phyloP scores from a whole-genome alignment of 2,113 vertebrate genomes.

The Origma solitaria region DNA sequence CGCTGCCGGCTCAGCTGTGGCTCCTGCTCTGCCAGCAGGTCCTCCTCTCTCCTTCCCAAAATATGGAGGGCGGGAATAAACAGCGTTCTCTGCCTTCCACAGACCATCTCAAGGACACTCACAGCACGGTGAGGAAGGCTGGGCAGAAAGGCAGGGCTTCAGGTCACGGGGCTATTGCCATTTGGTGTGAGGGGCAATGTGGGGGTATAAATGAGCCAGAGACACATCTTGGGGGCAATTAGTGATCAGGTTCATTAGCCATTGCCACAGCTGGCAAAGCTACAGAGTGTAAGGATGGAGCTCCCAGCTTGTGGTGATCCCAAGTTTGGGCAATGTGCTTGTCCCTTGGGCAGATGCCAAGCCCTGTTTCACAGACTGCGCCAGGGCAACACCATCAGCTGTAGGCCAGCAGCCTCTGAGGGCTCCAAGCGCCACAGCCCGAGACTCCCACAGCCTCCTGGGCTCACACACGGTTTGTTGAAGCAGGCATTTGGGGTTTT shows the following conservation, averaged over 20 bases:
- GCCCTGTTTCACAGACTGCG: not conserved
- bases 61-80: not conserved
- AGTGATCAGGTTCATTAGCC: not conserved
- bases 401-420: not conserved
- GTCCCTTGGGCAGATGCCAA: not conserved
- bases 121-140: rapidly evolving
- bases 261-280: not conserved
- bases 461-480: not conserved
- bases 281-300: not conserved
- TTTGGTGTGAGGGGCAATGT: rapidly evolving
- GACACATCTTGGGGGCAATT: rapidly evolving
- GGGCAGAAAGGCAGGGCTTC: not conserved
- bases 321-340: not conserved
- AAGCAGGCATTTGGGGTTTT: not conserved
- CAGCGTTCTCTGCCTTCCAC: not conserved
- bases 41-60: not conserved
- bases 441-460: not conserved
- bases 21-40: not conserved
- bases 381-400: rapidly evolving
- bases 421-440: not conserved
- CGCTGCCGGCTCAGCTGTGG: rapidly evolving
- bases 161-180: not conserved
- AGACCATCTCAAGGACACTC: too few relatives aligned
- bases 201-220: not conserved
- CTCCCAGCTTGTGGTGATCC: not conserved